Conservation (phyloP, 2,888 invertebrate species). For the Acleris sparsana region DNA sequence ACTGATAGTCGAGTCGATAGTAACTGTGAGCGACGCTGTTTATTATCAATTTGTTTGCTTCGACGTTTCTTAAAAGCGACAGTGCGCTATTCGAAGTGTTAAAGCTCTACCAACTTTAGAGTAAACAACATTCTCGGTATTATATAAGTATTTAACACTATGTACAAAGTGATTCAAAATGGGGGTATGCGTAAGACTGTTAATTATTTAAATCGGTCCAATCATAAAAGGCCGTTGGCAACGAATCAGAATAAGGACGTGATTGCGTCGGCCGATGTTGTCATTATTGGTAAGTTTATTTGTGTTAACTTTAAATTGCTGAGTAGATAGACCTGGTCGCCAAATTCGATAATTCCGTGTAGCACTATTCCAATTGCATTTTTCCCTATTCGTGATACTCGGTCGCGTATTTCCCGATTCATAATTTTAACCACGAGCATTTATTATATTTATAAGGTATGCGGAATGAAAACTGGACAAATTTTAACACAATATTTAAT, state of each 20-base stretch:
- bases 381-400: too few relatives aligned
- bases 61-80: conserved; percentile 18
- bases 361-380: too few relatives aligned
- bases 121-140: conserved; percentile 38
- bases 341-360: too few relatives aligned
- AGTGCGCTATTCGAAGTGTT: conserved; percentile 23
- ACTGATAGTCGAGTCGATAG: conserved; percentile 29
- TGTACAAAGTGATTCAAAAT: conserved; percentile 70
- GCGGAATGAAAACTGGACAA: too few relatives aligned
- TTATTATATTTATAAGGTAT: too few relatives aligned
- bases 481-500: too few relatives aligned
- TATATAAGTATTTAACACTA: conserved; percentile 46
- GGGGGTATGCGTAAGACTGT: conserved; percentile 50
- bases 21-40: conserved; percentile 26
- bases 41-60: conserved; percentile 26
- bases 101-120: conserved; percentile 39
- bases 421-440: too few relatives aligned
- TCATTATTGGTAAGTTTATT: conserved; percentile 85
- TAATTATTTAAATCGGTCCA: conserved; percentile 57
- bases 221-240: conserved; percentile 50
- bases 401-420: too few relatives aligned
- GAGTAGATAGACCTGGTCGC: neutral
- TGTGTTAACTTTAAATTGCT: neutral
- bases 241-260: conserved; percentile 59
- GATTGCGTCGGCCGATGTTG: conserved; percentile 87